Conservation (phyloP, 2,888 invertebrate species). For the Alloplasta piceator region DNA sequence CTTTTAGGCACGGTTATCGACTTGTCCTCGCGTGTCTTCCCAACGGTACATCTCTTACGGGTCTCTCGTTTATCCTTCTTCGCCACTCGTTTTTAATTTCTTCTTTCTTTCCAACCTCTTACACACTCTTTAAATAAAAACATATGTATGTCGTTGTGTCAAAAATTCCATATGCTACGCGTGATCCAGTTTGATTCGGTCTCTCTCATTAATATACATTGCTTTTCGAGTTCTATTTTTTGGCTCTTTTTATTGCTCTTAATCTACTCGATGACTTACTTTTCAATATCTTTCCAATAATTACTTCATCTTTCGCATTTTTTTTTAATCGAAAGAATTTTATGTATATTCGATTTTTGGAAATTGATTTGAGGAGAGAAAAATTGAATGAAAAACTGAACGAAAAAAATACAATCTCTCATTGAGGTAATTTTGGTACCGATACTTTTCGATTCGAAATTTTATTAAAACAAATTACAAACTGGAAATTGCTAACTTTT, state of each 20-base stretch:
- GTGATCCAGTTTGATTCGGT: not conserved
- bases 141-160: not conserved
- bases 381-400: no score
- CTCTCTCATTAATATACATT: not conserved
- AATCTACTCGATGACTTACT: not conserved
- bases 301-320: not conserved
- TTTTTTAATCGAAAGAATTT: not conserved
- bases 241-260: not conserved
- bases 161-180: conserved; percentile 1
- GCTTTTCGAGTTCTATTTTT: not conserved
- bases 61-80: conserved; percentile 15
- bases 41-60: conserved; percentile 57
- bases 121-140: not conserved
- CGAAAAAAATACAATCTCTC: no score
- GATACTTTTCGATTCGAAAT: no score
- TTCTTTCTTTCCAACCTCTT: not conserved
- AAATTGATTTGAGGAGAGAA: no score
- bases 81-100: conserved; percentile 11
- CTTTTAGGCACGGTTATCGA: conserved; percentile 48
- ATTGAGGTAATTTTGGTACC: no score
- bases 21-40: conserved; percentile 11
- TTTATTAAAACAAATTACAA: no score
- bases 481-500: no score
- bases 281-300: not conserved
- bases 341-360: no score